Percentiles rank a stretch among this genome's conserved stretches.
Conservation (phyloP, 2,797 vertebrate genomes). For the Furcifer pardalis region DNA sequence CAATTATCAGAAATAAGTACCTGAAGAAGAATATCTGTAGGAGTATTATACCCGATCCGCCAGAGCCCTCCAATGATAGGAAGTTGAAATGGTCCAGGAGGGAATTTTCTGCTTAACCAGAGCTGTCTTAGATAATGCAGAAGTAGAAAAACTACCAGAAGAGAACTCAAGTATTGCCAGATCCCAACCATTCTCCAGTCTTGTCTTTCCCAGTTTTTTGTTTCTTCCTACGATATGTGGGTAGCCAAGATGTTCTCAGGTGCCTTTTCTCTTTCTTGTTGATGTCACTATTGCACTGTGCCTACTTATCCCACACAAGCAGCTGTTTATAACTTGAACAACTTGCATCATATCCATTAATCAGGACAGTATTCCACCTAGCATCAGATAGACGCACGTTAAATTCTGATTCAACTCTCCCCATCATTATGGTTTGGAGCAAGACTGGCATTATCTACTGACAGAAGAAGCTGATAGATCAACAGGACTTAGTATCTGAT, state of each 20-base stretch:
- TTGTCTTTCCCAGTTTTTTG: not conserved
- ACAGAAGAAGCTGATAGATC: too few relatives aligned
- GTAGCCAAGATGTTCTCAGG: not conserved
- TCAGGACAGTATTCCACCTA: not conserved
- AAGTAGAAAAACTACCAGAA: not conserved
- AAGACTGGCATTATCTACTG: too few relatives aligned
- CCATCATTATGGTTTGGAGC: too few relatives aligned
- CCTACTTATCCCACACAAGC: not conserved
- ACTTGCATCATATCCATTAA: not conserved
- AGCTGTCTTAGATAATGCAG: not conserved
- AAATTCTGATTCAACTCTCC: too few relatives aligned
- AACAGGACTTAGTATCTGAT: too few relatives aligned
- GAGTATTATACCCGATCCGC: not conserved
- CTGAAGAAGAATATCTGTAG: not conserved
- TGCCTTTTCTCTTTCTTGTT: not conserved
- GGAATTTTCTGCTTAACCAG: not conserved
- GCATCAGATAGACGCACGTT: not conserved
- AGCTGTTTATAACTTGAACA: not conserved
- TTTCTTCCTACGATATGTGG: not conserved
- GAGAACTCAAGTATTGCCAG: not conserved
- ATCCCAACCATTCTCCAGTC: not conserved
- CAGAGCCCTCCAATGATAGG: not conserved
- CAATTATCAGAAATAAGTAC: not conserved
- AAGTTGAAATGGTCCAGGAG: not conserved
- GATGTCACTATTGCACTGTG: not conserved